Conservation (phyloP, 2,113 vertebrate species). For the Melanocharis versteri region DNA sequence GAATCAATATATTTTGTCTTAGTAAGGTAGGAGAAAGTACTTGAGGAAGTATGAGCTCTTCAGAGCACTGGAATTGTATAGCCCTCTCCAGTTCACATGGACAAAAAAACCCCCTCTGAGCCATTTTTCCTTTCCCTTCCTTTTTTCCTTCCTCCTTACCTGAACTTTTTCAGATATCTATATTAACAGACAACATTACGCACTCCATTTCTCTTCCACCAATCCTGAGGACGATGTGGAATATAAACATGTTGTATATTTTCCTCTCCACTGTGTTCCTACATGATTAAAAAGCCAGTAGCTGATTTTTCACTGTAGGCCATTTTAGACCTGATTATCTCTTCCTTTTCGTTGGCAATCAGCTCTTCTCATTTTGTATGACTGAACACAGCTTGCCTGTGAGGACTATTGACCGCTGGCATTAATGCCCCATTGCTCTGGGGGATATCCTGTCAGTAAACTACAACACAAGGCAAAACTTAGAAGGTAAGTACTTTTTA, state of each 20-base stretch:
- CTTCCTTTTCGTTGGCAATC: neutral
- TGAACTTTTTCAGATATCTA: neutral
- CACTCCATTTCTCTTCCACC: neutral
- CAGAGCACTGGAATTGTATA: neutral
- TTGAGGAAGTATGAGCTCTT: neutral
- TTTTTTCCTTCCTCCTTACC: neutral
- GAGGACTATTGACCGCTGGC: neutral
- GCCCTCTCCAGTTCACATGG: neutral
- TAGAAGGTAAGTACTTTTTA: neutral
- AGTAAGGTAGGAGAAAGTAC: neutral
- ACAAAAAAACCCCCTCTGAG: neutral
- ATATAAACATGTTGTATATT: neutral
- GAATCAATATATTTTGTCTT: neutral
- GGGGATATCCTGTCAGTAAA: neutral
- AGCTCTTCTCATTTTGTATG: neutral
- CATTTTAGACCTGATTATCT: neutral
- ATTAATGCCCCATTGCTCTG: neutral
- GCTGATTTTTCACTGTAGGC: neutral
- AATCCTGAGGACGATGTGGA: neutral
- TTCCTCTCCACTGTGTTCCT: neutral
- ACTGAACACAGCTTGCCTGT: neutral
- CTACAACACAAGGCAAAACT: neutral
- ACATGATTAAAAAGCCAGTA: neutral
- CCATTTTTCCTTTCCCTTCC: neutral
- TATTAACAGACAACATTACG: neutral